Percentiles rank a stretch among this genome's conserved stretches.
These are phyloP conservation scores for Pediacus dermestoides DNA, from an alignment of 2,888 invertebrate genomes.

Conservation along the genomic window DNA sequence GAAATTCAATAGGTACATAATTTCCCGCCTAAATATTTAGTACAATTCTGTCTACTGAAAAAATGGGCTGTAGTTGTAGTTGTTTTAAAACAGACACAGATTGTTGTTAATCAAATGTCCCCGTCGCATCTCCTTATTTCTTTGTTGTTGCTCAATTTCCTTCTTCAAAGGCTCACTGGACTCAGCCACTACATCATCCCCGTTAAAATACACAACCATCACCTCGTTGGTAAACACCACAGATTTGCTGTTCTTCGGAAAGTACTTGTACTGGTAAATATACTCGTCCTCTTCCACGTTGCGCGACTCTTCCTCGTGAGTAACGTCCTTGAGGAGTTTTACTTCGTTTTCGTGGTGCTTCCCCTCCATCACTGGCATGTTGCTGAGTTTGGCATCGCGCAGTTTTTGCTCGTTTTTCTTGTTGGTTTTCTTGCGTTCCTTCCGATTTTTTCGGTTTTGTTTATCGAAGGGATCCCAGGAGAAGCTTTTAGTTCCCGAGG, in stretches of 20 bases:
- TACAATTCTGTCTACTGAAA: no score
- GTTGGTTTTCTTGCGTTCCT: conserved; percentile 37
- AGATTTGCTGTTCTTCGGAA: conserved; percentile 48
- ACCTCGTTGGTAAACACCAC: conserved; percentile 55
- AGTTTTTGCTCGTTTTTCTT: conserved; percentile 17
- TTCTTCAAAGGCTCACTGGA: conserved; percentile 60
- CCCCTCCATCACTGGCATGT: no score
- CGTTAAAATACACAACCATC: conserved; percentile 61
- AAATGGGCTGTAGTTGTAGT: no score
- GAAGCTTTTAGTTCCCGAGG: conserved; percentile 30
- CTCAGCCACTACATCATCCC: conserved; percentile 50
- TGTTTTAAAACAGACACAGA: no score
- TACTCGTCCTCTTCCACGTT: no score
- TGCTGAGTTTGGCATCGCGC: no score
- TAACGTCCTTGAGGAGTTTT: no score
- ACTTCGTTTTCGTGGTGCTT: no score
- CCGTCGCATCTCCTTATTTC: conserved; percentile 60
- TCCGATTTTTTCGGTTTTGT: conserved; percentile 36
- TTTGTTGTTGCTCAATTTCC: conserved; percentile 61
- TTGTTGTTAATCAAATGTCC: conserved; percentile 51
- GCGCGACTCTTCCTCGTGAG: no score
- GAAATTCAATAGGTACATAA: no score
- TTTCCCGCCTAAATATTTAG: no score
- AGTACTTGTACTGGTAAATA: conserved; percentile 39
- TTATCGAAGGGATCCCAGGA: conserved; percentile 44